These are phyloP conservation scores for Dichetophora obliterata DNA, from an alignment of 2,888 invertebrate genomes.

Conservation along the genomic window DNA sequence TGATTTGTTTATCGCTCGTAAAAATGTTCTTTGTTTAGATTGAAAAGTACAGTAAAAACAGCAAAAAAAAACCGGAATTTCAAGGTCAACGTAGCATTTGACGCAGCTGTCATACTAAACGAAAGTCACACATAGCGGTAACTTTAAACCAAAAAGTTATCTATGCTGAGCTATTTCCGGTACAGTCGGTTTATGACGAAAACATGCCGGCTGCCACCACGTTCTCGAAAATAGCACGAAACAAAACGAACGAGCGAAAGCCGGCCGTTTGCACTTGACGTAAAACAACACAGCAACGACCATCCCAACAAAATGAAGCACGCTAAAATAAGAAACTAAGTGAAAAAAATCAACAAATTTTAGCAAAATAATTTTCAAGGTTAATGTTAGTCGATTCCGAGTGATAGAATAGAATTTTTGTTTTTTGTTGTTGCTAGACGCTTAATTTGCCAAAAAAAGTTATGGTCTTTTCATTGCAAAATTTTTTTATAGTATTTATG, in stretches of 20 bases:
- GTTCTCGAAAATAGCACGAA: constrained; percentile 31
- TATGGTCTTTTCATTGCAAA: background rate
- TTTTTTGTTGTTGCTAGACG: constrained; percentile 36
- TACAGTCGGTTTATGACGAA: background rate
- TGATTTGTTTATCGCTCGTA: constrained; percentile 27
- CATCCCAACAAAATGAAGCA: background rate
- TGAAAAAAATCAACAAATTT: background rate
- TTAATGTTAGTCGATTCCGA: constrained; percentile 47
- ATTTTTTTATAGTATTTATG: background rate
- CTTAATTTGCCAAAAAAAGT: constrained; percentile 23
- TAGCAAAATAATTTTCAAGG: constrained; percentile 50
- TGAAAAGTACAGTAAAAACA: background rate
- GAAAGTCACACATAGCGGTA: constrained; percentile 22
- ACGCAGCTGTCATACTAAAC: constrained; percentile 3
- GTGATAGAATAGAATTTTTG: background rate
- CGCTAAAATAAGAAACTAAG: background rate
- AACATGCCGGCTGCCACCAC: constrained; percentile 12
- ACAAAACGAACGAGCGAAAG: constrained; percentile 17
- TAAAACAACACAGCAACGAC: background rate
- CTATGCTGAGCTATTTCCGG: constrained; percentile 23
- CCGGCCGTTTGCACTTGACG: constrained; percentile 49
- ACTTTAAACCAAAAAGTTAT: constrained; percentile 11
- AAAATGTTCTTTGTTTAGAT: constrained; percentile 11
- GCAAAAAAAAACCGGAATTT: background rate
- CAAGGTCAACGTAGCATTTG: constrained; percentile 21